A percentile compares a stretch with the other conserved stretches of the same genome.
Conservation (phyloP, 1,140 invertebrate genomes). For the Arctopsyche grandis region DNA sequence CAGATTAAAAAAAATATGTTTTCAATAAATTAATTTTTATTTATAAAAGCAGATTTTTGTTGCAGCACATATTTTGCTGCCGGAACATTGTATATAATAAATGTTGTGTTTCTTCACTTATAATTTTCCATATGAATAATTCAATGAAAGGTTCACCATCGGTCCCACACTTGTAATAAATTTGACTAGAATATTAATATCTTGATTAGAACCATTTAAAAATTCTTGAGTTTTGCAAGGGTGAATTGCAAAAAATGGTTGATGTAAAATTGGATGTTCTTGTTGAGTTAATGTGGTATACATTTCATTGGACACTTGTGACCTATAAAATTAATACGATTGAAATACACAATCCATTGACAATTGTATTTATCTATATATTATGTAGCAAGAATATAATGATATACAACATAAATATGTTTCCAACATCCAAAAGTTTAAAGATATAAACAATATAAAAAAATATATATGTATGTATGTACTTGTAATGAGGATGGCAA, state of each 20-base stretch:
- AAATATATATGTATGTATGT: slow-evolving; percentile 3
- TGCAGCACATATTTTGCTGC: not conserved
- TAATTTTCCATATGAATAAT: slow-evolving; percentile 44
- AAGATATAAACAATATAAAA: not conserved
- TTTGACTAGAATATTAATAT: slow-evolving; percentile 44
- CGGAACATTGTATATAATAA: not conserved
- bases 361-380: not conserved
- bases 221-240: slow-evolving; percentile 53
- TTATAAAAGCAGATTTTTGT: not conserved
- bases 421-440: too few species aligned
- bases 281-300: slow-evolving; percentile 49
- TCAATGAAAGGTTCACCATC: slow-evolving; percentile 39
- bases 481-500: slow-evolving; percentile 36
- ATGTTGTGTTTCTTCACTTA: not conserved
- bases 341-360: slow-evolving; percentile 13
- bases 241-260: slow-evolving; percentile 49
- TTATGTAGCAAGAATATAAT: not conserved
- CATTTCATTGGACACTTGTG: slow-evolving; percentile 31
- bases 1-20: not conserved
- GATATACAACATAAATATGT: not conserved
- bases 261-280: slow-evolving; percentile 49
- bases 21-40: not conserved
- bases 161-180: slow-evolving; percentile 49
- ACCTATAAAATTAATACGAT: slow-evolving; percentile 35
- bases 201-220: slow-evolving; percentile 26